Evolutionary conservation across 2,113 vertebrate species (phyloP).

Genomic region (Psittacus erithacus): DNA sequence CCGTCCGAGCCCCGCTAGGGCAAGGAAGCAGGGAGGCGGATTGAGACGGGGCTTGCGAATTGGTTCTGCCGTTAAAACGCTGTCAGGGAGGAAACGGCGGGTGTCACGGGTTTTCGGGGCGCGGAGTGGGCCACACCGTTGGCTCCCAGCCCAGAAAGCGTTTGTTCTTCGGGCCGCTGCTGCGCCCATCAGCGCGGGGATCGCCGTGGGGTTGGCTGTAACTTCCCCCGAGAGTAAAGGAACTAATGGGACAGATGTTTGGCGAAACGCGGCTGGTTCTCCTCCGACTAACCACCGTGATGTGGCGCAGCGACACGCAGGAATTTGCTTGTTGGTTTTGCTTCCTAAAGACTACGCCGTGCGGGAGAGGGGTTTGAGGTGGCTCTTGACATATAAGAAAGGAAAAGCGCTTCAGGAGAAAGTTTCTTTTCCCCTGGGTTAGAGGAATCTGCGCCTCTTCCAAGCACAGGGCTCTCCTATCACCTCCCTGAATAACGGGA

Average conservation of each 20-base stretch:
- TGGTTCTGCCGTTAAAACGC: not conserved
- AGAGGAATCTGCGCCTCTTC: not conserved
- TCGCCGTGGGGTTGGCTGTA: not conserved
- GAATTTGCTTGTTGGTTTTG: not conserved
- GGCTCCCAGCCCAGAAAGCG: not conserved
- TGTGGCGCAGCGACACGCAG: not conserved
- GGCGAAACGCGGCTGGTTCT: not conserved
- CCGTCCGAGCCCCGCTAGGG: not conserved
- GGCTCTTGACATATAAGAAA: not conserved
- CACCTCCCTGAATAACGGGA: not conserved
- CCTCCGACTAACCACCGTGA: not conserved
- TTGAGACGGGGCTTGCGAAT: not conserved
- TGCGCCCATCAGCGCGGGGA: not conserved
- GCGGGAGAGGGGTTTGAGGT: not conserved
- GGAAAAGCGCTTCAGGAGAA: not conserved
- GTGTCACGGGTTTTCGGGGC: not conserved
- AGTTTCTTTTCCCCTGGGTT: not conserved
- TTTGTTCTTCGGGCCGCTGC: not conserved
- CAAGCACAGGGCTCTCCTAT: not conserved
- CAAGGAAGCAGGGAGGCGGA: fast-evolving
- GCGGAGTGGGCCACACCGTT: not conserved
- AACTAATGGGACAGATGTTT: not conserved
- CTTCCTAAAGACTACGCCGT: not conserved
- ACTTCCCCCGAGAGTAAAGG: not conserved
- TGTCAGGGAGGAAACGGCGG: not conserved